Evolutionary conservation across 2,113 vertebrate genomes (phyloP).

Genomic region (Reinhardtius hippoglossoides): DNA sequence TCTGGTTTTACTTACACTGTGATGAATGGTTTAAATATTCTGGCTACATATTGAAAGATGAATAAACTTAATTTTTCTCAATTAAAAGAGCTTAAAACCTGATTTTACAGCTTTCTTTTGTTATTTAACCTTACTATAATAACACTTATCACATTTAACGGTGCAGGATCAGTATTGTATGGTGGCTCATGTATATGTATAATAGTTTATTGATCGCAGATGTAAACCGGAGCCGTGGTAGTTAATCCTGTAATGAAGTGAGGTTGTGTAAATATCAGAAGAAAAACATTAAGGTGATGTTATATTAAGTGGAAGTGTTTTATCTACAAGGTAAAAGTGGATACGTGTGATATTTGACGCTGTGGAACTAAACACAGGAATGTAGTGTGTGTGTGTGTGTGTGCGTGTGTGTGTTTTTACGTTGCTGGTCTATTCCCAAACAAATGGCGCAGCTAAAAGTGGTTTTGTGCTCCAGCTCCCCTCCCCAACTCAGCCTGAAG

Average conservation of each 20-base stretch:
- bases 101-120: not conserved
- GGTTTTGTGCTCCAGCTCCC: not conserved
- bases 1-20: not conserved
- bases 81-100: not conserved
- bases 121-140: not conserved
- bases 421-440: slow-evolving; percentile 21
- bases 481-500: not conserved
- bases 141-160: not conserved
- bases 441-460: slow-evolving; percentile 62
- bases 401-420: not conserved
- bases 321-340: slow-evolving; percentile 7
- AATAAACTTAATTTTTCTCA: not conserved
- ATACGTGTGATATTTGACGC: not conserved
- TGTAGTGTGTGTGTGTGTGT: not conserved
- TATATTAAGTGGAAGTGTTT: not conserved
- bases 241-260: not conserved
- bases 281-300: not conserved
- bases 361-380: slow-evolving; percentile 2
- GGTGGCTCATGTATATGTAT: not conserved
- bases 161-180: too few species aligned
- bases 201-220: slow-evolving; percentile 34
- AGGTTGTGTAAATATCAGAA: not conserved
- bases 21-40: not conserved
- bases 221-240: not conserved
- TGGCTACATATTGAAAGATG: not conserved